Conservation (phyloP, 2,888 invertebrate genomes). For the Clostera curtula region DNA sequence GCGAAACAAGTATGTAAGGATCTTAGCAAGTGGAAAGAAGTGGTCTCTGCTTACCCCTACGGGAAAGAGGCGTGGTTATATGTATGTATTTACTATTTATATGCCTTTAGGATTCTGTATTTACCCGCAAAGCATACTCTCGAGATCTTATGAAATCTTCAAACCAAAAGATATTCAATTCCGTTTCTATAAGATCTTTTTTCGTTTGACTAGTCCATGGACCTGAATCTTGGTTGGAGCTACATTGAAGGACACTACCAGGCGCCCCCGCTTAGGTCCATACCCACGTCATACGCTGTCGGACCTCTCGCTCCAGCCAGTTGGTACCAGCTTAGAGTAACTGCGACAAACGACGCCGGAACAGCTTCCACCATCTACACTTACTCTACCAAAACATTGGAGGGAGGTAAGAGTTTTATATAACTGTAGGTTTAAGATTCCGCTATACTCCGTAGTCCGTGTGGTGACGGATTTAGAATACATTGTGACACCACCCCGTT, state of each 20-base stretch:
- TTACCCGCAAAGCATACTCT: no score
- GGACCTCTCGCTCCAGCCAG: slow-evolving; percentile 74
- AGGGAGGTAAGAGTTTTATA: slow-evolving; percentile 63
- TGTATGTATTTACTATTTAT: no score
- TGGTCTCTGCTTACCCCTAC: no score
- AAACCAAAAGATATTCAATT: background rate
- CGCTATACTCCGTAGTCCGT: no score
- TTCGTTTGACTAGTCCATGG: slow-evolving; percentile 37
- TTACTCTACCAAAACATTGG: slow-evolving; percentile 76
- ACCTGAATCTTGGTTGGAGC: slow-evolving; percentile 53
- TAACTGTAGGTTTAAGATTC: no score
- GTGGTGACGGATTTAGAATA: no score
- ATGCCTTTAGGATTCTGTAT: no score
- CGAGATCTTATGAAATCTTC: background rate
- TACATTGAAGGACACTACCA: slow-evolving; percentile 57
- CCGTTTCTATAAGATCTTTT: background rate
- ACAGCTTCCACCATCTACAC: slow-evolving; percentile 73
- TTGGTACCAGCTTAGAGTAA: slow-evolving; percentile 77
- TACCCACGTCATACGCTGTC: slow-evolving; percentile 63
- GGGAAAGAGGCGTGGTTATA: no score
- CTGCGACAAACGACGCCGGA: slow-evolving; percentile 79
- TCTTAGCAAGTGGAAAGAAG: no score
- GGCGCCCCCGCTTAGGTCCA: slow-evolving; percentile 44
- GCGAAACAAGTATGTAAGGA: no score
- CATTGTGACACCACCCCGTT: no score